Base-by-base conservation (phyloP, 2,113 vertebrate genomes). In the Eurystomus gularis region DNA sequence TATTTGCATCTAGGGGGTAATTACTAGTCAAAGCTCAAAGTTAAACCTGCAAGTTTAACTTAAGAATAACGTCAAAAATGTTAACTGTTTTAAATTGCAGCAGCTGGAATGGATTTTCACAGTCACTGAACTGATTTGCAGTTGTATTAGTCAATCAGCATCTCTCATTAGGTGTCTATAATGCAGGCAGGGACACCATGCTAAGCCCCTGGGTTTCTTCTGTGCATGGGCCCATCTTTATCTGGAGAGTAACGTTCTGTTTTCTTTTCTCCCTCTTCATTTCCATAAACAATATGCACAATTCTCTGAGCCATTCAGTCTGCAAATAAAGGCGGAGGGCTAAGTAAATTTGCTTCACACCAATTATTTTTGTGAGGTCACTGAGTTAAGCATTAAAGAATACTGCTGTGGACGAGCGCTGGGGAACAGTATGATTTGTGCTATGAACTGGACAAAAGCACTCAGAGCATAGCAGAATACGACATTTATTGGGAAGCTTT, bases 361-460 rank as follows among this genome's bases (percentile, higher is more conserved):
- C 97, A 86, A 95, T 97, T 91, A 97, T 97, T 97, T 97, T 93
- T 95, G 97, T 96, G 97, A 97, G 96, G 92, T 96, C 97, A 88
- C 55, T 2, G 94, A 97, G 97, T 96, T 93, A 95, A 97, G 97
- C 97, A 96, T 95, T 96, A 77, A 88, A 91, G 97, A 95, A 64
- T 19, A 75, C 92, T 91, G 83, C 92, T 64, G 73, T 35, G n/a
- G 91, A 91, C 52, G 58, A 40, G 85, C 42, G 24, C 85, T 81
- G 28, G 88, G 94, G 84, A 88, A 35, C 93, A 86, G 96, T 84
- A 71, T 40, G 96, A 79, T 93, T 86, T 91, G 92, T 69, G 91
- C 96, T 79, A 52, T 29, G 77, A 71, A 55, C 80, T 80, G 79
- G 84, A 95, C 93, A 95, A 92, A 92, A 76, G 80, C 54, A 1